Conservation (phyloP, 1,140 invertebrate species). For the Drosophila pseudoananassae region DNA sequence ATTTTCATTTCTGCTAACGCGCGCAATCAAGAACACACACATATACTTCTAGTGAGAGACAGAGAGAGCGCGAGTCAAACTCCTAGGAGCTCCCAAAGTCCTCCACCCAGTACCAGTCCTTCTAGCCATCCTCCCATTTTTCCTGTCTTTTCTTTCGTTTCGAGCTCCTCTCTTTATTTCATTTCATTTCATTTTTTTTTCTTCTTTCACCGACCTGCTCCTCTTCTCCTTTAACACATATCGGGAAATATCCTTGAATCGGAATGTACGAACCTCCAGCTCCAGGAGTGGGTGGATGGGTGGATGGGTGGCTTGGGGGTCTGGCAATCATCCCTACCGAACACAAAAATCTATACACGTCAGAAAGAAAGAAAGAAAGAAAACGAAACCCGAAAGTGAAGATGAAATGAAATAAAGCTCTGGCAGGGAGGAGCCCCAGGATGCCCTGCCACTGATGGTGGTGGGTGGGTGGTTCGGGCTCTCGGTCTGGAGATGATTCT, state of each 20-base stretch:
- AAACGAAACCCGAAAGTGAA: slow-evolving; percentile 81
- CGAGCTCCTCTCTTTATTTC: slow-evolving; percentile 40
- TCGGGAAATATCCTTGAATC: slow-evolving; percentile 82
- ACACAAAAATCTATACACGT: slow-evolving; percentile 74
- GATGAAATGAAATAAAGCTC: slow-evolving; percentile 81
- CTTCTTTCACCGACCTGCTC: neutral
- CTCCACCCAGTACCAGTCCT: slow-evolving; percentile 3
- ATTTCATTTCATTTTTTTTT: slow-evolving; percentile 37
- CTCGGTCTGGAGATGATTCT: slow-evolving; percentile 4
- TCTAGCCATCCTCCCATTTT: slow-evolving; percentile 45
- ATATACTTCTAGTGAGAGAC: slow-evolving; percentile 8
- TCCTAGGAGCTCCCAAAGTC: slow-evolving; percentile 39
- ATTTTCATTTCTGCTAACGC: slow-evolving; percentile 79
- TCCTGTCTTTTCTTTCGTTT: slow-evolving; percentile 65
- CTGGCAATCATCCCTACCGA: slow-evolving; percentile 46
- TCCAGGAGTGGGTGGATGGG: no score
- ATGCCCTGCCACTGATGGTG: neutral
- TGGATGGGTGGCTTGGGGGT: no score
- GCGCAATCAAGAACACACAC: slow-evolving; percentile 68
- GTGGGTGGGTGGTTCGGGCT: neutral
- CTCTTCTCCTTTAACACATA: slow-evolving; percentile 67
- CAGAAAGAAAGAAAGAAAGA: slow-evolving; percentile 64
- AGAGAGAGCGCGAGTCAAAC: slow-evolving; percentile 44
- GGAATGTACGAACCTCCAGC: slow-evolving; percentile 57
- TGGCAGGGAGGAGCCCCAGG: slow-evolving; percentile 31